These are phyloP conservation scores for Phylloscopus trochilus DNA, from an alignment of 2,113 vertebrate species.

Conservation along the genomic window DNA sequence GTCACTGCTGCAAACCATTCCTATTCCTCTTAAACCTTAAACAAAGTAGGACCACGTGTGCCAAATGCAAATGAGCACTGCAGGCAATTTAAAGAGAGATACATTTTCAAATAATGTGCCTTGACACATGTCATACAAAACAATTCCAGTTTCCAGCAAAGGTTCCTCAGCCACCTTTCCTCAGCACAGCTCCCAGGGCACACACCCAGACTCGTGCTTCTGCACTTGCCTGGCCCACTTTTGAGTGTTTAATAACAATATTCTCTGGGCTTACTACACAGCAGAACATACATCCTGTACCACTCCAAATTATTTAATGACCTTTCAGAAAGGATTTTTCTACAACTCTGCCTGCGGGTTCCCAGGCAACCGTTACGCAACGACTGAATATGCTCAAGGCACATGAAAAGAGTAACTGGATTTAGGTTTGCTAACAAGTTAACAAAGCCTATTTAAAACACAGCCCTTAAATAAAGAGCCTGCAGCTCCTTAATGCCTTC, in stretches of 20 bases:
- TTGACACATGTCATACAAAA: not conserved
- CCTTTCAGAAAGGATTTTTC: constrained; percentile 47
- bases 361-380: constrained; percentile 41
- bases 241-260: not conserved
- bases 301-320: constrained; percentile 38
- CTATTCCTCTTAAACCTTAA: not conserved
- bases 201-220: not conserved
- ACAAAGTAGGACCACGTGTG: fast-evolving
- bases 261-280: not conserved
- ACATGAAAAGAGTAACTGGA: constrained; percentile 13
- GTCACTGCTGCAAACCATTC: not conserved
- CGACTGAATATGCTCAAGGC: constrained; percentile 10
- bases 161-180: not conserved
- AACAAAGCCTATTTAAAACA: not conserved
- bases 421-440: constrained; percentile 31
- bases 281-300: not conserved
- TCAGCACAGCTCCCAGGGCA: not conserved
- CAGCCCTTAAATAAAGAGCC: not conserved
- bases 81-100: not conserved
- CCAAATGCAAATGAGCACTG: not conserved
- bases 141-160: not conserved
- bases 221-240: not conserved
- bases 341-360: constrained; percentile 36
- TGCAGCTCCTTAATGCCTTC: not conserved
- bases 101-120: not conserved